Evolutionary conservation across 2,797 vertebrate genomes (phyloP).

Genomic region (Labroides dimidiatus): DNA sequence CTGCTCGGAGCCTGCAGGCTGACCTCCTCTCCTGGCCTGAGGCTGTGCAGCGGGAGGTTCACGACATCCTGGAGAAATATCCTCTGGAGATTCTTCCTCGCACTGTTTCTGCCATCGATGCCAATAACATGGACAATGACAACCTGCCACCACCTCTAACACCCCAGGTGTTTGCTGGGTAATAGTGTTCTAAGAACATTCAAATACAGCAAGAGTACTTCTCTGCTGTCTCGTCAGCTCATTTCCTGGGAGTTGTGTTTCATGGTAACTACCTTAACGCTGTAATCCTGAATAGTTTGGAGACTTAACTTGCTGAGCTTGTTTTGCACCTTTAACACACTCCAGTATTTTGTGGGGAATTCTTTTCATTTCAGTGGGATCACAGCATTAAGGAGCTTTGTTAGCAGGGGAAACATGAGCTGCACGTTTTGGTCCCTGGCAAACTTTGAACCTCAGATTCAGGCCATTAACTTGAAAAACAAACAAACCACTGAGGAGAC

Average conservation of each 20-base stretch:
- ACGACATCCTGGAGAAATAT: constrained; percentile 90
- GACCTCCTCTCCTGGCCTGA: constrained; percentile 93
- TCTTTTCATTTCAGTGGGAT: background rate
- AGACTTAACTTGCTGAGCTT: background rate
- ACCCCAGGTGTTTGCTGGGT: constrained; percentile 94
- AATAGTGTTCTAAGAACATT: constrained; percentile 29
- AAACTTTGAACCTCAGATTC: background rate
- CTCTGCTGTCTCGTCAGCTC: constrained; percentile 7
- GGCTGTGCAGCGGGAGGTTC: constrained; percentile 88
- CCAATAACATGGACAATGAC: constrained; percentile 91
- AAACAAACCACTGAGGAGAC: background rate
- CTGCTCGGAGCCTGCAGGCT: constrained; percentile 88
- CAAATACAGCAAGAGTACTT: background rate
- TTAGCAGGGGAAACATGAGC: background rate
- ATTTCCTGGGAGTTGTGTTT: constrained; percentile 2
- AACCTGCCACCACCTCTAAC: constrained; percentile 91
- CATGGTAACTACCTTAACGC: background rate
- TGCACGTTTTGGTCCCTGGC: background rate
- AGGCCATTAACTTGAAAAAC: background rate
- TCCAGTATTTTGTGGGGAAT: background rate
- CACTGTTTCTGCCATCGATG: constrained; percentile 89
- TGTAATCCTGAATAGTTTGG: background rate
- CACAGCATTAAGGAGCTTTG: background rate
- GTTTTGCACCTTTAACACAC: constrained; percentile 11
- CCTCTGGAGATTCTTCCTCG: constrained; percentile 89